Conservation (phyloP, 2,888 invertebrate species). For the Tyria jacobaeae region DNA sequence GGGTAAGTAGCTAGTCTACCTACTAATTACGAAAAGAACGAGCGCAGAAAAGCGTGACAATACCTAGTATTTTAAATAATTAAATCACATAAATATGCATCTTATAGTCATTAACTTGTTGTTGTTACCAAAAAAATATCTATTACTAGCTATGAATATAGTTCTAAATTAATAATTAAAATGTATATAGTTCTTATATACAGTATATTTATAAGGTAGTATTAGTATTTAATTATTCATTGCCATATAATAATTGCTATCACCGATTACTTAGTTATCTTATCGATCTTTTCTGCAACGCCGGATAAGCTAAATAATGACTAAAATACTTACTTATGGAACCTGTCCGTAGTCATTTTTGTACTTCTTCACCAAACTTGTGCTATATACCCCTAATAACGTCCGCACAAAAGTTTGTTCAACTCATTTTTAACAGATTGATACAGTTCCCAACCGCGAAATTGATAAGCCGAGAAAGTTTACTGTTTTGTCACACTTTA, state of each 20-base stretch:
- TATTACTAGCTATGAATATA: not conserved
- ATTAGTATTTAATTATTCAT: conserved; percentile 1
- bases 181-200: not conserved
- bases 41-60: conserved; percentile 23
- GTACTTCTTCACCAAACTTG: conserved; percentile 34
- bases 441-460: conserved; percentile 68
- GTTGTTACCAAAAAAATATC: not conserved
- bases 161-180: not conserved
- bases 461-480: conserved; percentile 78
- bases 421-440: conserved; percentile 77
- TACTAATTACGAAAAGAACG: conserved; percentile 10
- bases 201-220: not conserved
- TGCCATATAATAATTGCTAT: conserved; percentile 5
- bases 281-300: conserved; percentile 38
- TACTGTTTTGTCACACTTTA: conserved; percentile 70
- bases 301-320: conserved; percentile 23
- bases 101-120: conserved; percentile 12
- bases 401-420: conserved; percentile 63
- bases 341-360: conserved; percentile 87
- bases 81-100: conserved; percentile 9
- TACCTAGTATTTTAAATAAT: conserved; percentile 6
- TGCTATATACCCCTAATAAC: conserved; percentile 40
- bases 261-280: conserved; percentile 23
- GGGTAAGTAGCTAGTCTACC: too few relatives aligned
- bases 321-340: conserved; percentile 86